Percentiles rank a stretch among this genome's conserved stretches.
Conservation (phyloP, 2,797 vertebrate species). For the Phalanger gymnotis region DNA sequence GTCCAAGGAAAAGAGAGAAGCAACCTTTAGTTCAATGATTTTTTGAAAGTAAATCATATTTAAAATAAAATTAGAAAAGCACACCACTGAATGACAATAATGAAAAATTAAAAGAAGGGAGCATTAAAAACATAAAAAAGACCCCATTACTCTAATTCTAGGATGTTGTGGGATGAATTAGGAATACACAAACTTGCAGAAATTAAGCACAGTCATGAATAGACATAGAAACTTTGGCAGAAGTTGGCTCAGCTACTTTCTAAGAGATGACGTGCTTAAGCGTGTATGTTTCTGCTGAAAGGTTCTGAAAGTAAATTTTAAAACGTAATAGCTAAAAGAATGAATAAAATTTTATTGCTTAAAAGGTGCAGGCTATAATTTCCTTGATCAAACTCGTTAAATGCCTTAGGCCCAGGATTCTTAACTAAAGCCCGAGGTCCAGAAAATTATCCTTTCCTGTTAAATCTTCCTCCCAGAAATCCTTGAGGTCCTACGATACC, state of each 20-base stretch:
- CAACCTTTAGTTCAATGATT: not conserved
- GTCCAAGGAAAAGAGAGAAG: slow-evolving; percentile 25
- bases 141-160: not conserved
- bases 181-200: not conserved
- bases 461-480: not conserved
- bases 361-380: not conserved
- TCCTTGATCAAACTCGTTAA: not conserved
- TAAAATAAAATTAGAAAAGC: not conserved
- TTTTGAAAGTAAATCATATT: not conserved
- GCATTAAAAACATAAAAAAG: not conserved
- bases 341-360: not conserved
- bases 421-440: not conserved
- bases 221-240: not conserved
- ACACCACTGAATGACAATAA: not conserved
- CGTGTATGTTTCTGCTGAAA: not conserved
- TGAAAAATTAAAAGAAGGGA: not conserved
- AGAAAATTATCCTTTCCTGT: not conserved
- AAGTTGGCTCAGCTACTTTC: not conserved
- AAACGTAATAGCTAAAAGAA: not conserved
- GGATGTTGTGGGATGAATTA: not conserved
- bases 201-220: not conserved
- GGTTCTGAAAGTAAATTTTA: not conserved
- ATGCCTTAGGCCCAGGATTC: not conserved
- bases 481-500: not conserved
- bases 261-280: not conserved